These are phyloP conservation scores for Bolborhynchus lineola DNA, from an alignment of 2,113 vertebrate genomes.

Conservation along the genomic window DNA sequence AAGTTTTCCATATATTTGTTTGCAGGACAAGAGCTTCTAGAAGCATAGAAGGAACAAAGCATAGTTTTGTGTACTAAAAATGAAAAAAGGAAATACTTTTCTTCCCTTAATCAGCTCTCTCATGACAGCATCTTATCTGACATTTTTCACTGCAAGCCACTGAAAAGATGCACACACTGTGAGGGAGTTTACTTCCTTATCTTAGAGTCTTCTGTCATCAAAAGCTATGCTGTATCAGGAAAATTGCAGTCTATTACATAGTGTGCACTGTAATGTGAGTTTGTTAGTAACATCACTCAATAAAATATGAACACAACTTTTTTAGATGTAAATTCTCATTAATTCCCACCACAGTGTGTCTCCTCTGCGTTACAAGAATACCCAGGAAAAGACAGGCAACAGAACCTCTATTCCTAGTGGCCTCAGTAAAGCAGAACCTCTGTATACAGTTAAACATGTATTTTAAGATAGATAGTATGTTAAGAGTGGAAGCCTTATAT, in stretches of 20 bases:
- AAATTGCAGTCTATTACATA: background rate
- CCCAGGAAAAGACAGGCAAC: background rate
- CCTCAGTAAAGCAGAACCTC: background rate
- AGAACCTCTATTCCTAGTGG: background rate
- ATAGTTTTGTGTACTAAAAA: background rate
- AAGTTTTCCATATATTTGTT: background rate
- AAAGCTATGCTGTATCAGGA: background rate
- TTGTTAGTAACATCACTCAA: background rate
- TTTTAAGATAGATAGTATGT: background rate
- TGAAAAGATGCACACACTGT: background rate
- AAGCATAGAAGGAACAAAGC: background rate
- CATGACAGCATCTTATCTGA: background rate
- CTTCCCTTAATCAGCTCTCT: background rate
- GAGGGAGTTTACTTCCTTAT: background rate
- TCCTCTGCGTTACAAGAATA: background rate
- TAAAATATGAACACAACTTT: background rate
- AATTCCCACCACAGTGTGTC: background rate
- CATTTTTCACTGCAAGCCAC: background rate
- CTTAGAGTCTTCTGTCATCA: slow-evolving; percentile 4
- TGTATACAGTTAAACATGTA: background rate
- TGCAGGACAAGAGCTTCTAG: background rate
- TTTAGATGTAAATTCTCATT: background rate
- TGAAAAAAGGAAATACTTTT: background rate
- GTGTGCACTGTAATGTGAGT: background rate
- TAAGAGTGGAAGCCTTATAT: background rate